Evolutionary conservation across 2,113 vertebrate species (phyloP), one percentile per base, ranked within the genome.

Genomic region (Zeus faber): DNA sequence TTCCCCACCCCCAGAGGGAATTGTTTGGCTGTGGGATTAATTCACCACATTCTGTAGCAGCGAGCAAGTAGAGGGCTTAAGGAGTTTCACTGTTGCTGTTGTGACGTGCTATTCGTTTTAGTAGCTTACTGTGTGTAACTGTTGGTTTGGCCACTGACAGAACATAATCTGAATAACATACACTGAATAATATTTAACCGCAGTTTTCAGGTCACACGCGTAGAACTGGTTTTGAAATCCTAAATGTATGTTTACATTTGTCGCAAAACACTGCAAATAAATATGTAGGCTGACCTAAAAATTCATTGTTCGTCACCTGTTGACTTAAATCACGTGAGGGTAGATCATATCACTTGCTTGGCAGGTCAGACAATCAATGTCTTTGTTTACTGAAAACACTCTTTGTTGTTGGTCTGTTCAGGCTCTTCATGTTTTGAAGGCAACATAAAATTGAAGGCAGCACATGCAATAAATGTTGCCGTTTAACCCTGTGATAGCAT

Each of bases 311-410:
- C n/a, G n/a, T n/a, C 5, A 65, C 37, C 31, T 47, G 31, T 21
- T 40, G 25, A 26, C 3, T 49, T 59, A 20, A 20, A 9, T 46
- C 24, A 13, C 56, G 25, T 54, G 33, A 47, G n/a, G 27, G 58
- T 27, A 58, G 51, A 70, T 73, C 13, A 50, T 39, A 65, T 65
- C 64, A 61, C 67, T 72, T 40, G 68, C 69, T 49, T 54, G 66
- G 47, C 74, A 72, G 77, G 71, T 84, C 65, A 69, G 54, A 65
- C 68, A 57, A 43, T 48, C 53, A 44, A 13, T 24, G 9, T 21
- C 56, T 65, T 49, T 80, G 68, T 83, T 83, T 80, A 72, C 72
- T 64, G 77, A 81, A 83, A 66, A 81, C 13, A 46, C 16, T 25
- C 68, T 62, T 24, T 65, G 45, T 62, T 76, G 54, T 70, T 50